Evolutionary conservation across 2,113 vertebrate species (phyloP).

Genomic region (Calidris pugnax): DNA sequence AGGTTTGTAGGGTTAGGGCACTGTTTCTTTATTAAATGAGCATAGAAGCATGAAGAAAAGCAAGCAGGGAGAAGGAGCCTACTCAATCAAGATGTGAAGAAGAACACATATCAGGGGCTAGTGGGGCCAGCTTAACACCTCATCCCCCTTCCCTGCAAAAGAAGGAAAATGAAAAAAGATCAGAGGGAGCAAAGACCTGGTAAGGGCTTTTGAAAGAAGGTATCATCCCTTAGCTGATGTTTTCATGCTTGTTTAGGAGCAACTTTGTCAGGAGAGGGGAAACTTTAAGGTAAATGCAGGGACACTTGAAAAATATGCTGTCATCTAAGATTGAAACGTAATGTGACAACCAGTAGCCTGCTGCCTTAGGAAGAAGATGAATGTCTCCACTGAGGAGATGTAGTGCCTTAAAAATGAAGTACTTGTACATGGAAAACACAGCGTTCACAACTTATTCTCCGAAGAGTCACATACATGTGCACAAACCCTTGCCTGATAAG

Average conservation of each 20-base stretch:
- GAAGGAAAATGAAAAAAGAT: not conserved
- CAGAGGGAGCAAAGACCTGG: not conserved
- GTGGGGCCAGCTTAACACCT: not conserved
- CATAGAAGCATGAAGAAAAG: not conserved
- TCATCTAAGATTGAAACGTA: constrained; percentile 58
- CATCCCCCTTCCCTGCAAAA: not conserved
- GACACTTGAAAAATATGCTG: constrained; percentile 65
- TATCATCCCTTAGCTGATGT: not conserved
- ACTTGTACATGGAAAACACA: constrained; percentile 30
- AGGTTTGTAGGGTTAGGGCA: not conserved
- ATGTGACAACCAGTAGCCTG: constrained; percentile 49
- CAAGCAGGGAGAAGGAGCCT: not conserved
- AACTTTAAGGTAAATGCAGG: constrained; percentile 58
- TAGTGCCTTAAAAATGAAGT: constrained; percentile 32
- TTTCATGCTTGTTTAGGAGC: constrained; percentile 36
- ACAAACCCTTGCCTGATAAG: constrained; percentile 1
- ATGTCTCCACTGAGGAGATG: constrained; percentile 11
- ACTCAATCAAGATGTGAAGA: not conserved
- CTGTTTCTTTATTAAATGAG: not conserved
- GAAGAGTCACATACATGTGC: constrained; percentile 40
- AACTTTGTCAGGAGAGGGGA: constrained; percentile 26
- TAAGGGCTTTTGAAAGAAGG: not conserved
- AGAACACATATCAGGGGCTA: not conserved
- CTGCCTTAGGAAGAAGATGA: constrained; percentile 58
- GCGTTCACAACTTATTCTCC: constrained; percentile 25